A percentile compares a stretch with the other conserved stretches of the same genome.
These are phyloP conservation scores for Pseudanteris insignis DNA, from an alignment of 2,888 invertebrate species.

Conservation along the genomic window DNA sequence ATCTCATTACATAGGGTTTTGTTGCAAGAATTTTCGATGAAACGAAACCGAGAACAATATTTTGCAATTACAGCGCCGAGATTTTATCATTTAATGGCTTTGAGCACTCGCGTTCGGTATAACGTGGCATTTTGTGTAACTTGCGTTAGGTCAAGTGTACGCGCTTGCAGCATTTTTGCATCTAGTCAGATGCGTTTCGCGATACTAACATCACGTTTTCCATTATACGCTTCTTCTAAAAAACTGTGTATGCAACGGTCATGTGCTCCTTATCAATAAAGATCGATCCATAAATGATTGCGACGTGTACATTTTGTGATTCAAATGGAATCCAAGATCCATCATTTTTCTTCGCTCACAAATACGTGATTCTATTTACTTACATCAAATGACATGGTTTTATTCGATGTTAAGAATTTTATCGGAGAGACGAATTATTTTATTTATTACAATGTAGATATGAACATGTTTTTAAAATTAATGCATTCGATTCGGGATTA, in stretches of 20 bases:
- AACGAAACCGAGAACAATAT: conserved; percentile 8
- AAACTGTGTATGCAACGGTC: conserved; percentile 5
- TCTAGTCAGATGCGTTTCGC: conserved; percentile 8
- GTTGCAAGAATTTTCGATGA: conserved; percentile 9
- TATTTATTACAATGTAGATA: too few species aligned
- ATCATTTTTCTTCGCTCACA: neutral
- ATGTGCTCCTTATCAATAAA: too few species aligned
- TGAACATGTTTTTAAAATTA: too few species aligned
- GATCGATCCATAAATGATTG: conserved; percentile 1
- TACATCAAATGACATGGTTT: too few species aligned
- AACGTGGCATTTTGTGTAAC: conserved; percentile 5
- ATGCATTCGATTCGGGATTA: too few species aligned
- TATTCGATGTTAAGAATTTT: too few species aligned
- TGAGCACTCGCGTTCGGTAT: conserved; percentile 9
- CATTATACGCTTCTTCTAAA: conserved; percentile 1
- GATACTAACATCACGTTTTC: conserved; percentile 22
- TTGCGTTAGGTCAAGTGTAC: conserved; percentile 28
- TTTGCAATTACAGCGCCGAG: conserved; percentile 21
- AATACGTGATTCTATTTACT: conserved; percentile 11
- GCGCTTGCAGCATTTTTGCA: conserved; percentile 8
- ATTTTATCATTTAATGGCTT: conserved; percentile 25
- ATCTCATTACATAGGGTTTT: conserved; percentile 11
- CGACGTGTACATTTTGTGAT: neutral
- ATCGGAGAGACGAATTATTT: too few species aligned
- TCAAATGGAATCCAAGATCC: conserved; percentile 7